phyloP scores from a whole-genome alignment of 1,140 invertebrate genomes.

The Thrips palmi region DNA sequence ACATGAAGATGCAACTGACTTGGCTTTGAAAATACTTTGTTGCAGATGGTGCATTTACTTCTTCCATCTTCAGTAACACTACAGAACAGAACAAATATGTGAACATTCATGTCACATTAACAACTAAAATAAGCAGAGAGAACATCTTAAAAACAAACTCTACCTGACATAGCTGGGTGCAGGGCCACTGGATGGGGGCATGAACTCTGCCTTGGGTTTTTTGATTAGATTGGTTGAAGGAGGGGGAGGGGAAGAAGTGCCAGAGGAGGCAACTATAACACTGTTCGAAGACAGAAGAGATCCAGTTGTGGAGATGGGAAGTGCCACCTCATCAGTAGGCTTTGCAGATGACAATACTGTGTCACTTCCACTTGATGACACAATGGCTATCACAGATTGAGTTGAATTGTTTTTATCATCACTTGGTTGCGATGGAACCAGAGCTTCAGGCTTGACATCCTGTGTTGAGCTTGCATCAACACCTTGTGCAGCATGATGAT shows the following conservation, averaged over 20 bases:
- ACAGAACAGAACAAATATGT: slow-evolving; percentile 23
- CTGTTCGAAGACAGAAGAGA: not conserved
- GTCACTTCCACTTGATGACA: too few relatives aligned
- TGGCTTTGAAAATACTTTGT: slow-evolving; percentile 77
- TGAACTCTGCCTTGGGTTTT: slow-evolving; percentile 28
- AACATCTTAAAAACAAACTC: slow-evolving; percentile 13
- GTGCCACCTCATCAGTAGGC: too few relatives aligned
- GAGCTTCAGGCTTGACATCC: too few relatives aligned
- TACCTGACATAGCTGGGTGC: slow-evolving; percentile 27
- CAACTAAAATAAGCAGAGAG: slow-evolving; percentile 9
- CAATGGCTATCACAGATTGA: too few relatives aligned
- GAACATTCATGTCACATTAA: slow-evolving; percentile 24
- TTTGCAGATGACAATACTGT: too few relatives aligned
- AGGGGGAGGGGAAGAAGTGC: slow-evolving; percentile 13
- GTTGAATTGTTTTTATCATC: too few relatives aligned
- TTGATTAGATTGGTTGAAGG: slow-evolving; percentile 17
- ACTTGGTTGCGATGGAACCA: too few relatives aligned
- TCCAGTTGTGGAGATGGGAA: too few relatives aligned
- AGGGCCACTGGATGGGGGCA: slow-evolving; percentile 25
- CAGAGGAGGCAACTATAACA: not conserved
- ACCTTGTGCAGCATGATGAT: too few relatives aligned
- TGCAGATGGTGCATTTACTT: slow-evolving; percentile 71
- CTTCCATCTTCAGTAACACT: slow-evolving; percentile 55
- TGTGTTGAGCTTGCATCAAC: too few relatives aligned
- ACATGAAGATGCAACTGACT: slow-evolving; percentile 80